These are phyloP conservation scores for Bombus turneri DNA, from an alignment of 1,140 invertebrate genomes.

Conservation along the genomic window DNA sequence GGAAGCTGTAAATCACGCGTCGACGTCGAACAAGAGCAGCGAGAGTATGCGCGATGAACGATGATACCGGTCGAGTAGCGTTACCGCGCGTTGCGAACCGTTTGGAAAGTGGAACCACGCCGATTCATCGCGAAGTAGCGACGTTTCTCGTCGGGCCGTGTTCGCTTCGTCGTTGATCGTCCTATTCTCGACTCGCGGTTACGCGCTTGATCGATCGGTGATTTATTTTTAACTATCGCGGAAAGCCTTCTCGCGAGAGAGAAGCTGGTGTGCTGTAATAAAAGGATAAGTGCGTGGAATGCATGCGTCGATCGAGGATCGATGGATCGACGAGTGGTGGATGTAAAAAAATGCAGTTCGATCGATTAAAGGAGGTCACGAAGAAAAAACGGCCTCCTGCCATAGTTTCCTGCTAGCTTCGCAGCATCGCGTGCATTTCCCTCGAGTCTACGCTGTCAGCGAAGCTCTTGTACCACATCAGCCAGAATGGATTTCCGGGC, in stretches of 20 bases:
- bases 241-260: background rate
- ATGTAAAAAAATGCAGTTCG: constrained; percentile 53
- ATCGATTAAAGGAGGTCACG: constrained; percentile 33
- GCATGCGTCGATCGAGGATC: background rate
- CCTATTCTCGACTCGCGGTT: background rate
- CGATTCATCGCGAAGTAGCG: background rate
- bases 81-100: constrained; percentile 61
- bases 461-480: constrained; percentile 19
- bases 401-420: constrained; percentile 16
- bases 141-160: background rate
- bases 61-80: constrained; percentile 54
- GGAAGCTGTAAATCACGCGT: constrained; percentile 63
- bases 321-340: background rate
- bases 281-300: background rate
- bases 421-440: constrained; percentile 32
- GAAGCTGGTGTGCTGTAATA: background rate
- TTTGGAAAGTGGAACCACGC: background rate
- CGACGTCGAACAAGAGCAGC: constrained; percentile 55
- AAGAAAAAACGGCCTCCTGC: constrained; percentile 49
- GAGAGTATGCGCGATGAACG: constrained; percentile 57
- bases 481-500: constrained; percentile 80
- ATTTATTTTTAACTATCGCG: constrained; percentile 31
- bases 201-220: background rate
- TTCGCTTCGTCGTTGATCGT: background rate
- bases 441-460: constrained; percentile 19